phyloP scores from a whole-genome alignment of 2,888 invertebrate species.

The Micropterix aruncella region DNA sequence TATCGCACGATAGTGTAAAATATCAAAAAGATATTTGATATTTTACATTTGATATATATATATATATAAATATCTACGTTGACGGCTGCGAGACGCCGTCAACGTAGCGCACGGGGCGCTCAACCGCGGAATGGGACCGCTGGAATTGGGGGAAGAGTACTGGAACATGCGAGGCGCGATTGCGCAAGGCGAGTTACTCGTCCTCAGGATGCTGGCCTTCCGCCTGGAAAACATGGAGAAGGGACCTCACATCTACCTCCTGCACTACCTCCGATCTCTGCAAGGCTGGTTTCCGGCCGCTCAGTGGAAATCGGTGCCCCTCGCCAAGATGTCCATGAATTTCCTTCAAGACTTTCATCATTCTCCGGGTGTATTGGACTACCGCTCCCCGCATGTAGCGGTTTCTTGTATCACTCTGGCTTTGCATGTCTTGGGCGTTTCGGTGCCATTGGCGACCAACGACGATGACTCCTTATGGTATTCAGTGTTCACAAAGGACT shows the following conservation, averaged over 20 bases:
- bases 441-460: conserved; percentile 69
- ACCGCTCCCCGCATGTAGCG: conserved; percentile 73
- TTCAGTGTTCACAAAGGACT: conserved; percentile 67
- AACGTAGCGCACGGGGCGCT: conserved; percentile 83
- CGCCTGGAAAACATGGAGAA: conserved; percentile 25
- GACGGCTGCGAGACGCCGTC: conserved; percentile 81
- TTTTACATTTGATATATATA: too few species aligned
- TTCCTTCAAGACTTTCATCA: conserved; percentile 85
- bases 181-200: conserved; percentile 79
- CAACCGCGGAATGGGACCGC: conserved; percentile 61
- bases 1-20: too few species aligned
- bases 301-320: conserved; percentile 62
- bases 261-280: conserved; percentile 76
- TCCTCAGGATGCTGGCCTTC: conserved; percentile 61
- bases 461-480: conserved; percentile 74
- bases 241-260: conserved; percentile 52
- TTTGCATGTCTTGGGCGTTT: conserved; percentile 70
- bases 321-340: conserved; percentile 67
- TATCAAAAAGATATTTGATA: too few species aligned
- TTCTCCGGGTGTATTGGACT: conserved; percentile 63
- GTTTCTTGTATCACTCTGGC: conserved; percentile 77
- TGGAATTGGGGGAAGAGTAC: conserved; percentile 83
- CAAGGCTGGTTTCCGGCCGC: conserved; percentile 76
- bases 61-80: too few species aligned
- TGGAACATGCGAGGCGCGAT: conserved; percentile 87